Base-by-base conservation (phyloP, 1,140 invertebrate species). In the Drosophila guanche region DNA sequence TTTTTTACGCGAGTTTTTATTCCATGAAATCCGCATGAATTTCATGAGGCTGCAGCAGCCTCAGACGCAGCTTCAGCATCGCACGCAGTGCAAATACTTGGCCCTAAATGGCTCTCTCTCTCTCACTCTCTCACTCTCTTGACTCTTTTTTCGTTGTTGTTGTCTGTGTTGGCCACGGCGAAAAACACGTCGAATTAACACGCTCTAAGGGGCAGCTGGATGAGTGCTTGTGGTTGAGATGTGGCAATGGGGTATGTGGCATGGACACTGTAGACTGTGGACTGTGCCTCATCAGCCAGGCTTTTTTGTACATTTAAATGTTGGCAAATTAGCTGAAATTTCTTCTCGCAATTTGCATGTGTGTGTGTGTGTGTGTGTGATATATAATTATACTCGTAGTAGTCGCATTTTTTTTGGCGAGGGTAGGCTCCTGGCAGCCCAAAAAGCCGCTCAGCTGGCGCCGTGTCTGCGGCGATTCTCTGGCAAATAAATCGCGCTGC, bases 121-220 rank as follows among this genome's bases (percentile, higher is more conserved):
- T 41, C 50, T 55, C 23, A 6, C 5, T 27, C 22, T 50, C 10
- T 48, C 25, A 29, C 2, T 29, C 14, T 29, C 12, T 12, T 52
- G 29, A 20, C 20, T 8, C 5, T 41, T 43, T 55, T 27, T 43
- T 27, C 29, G 41, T 14, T 52, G 14, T 12, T 56, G 70, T 41
- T 73, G 70, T 69, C 60, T 43, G 16, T 37, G 50, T 8, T 78
- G 76, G 85, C 60, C 68, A 79, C 33, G 33, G 33, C 33, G 33
- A 83, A 70, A 90, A 90, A 90, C 88, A 90, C 90, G 88, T 90
- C 88, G 88, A 90, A 90, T 90, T 90, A 90, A 90, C 88, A 90
- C 88, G 88, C 79, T 88, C 83, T 66, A 67, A 61, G 53, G 60
- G 70, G 70, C 76, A 86, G 81, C 60, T 74, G 74, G 60, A 41